Base-by-base conservation (phyloP, 2,888 invertebrate genomes). In the Caprella mutica region DNA sequence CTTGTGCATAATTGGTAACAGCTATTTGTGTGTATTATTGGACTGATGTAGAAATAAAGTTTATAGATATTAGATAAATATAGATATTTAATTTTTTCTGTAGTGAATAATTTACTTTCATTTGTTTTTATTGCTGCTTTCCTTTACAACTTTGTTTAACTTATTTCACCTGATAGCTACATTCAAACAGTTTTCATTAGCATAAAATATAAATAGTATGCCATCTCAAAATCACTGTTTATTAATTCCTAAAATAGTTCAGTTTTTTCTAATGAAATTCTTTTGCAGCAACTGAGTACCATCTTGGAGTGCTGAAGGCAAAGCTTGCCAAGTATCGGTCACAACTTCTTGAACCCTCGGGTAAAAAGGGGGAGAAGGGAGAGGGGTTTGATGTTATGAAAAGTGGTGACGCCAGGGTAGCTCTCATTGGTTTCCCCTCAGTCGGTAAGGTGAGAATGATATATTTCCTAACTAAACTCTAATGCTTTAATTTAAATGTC, bases 301-400 rank as follows among this genome's bases (percentile, higher is more conserved):
- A 99, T 78, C 81, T 98, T 77, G 98, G 98, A 39, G 77, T 98
- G 44, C 74, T 99, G 56, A 98, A 99, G 76, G 98, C 97, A 0
- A 93, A 93, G 75, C 75, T 94, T 71, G 94, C 94, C 0, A 94
- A 94, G 71, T 93, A 92, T 72, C 80, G 94, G 33, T 86, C 93
- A 1, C 94, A 97, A 72, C 75, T 98, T 40, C 73, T 98, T 57
- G 97, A 98, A 72, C 97, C 97, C 0, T 79, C 87, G 0, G 91
- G 93, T 69, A 97, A 97, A 74, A 78, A 84, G 5, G 76, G 75
- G 35, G 92, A 91, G 67, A 96, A 96, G 72, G 93, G 93, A 23
- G 90, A 91, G 75, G 98, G 98, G 0, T 98, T 98, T 75, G 98
- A 98, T 82, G 98, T 98, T 9, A 80, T 97, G 67, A 99, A 99